Conservation (phyloP, 2,888 invertebrate species). For the Cheiracanthium punctorium region DNA sequence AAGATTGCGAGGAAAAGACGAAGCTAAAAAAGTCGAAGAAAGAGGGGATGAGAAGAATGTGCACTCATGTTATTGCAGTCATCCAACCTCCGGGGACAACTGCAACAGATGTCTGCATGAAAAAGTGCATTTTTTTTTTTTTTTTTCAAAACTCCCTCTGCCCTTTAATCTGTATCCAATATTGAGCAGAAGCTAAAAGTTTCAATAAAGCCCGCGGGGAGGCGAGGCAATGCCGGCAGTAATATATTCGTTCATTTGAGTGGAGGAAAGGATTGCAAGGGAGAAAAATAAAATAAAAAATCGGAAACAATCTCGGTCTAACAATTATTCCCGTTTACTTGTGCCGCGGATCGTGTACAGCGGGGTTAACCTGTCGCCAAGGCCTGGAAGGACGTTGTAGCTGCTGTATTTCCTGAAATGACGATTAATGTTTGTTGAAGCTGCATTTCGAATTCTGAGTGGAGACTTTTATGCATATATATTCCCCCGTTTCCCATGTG, state of each 20-base stretch:
- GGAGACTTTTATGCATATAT: conserved; percentile 20
- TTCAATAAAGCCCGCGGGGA: conserved; percentile 45
- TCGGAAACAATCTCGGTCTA: conserved; percentile 61
- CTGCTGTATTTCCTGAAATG: conserved; percentile 30
- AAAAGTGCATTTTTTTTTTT: conserved; percentile 26
- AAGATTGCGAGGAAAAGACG: conserved; percentile 20
- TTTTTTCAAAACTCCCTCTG: conserved; percentile 9
- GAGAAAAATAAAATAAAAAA: not conserved
- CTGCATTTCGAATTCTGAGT: conserved; percentile 44
- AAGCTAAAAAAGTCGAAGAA: conserved; percentile 1
- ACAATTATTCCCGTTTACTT: conserved; percentile 64
- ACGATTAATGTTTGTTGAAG: conserved; percentile 68
- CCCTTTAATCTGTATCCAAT: conserved; percentile 57
- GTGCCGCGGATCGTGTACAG: conserved; percentile 28
- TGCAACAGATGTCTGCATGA: conserved; percentile 23
- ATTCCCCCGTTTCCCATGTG: conserved; percentile 9
- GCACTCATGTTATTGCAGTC: conserved; percentile 54
- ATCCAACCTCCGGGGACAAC: conserved; percentile 19
- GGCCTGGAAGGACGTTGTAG: not conserved
- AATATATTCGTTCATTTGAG: conserved; percentile 68
- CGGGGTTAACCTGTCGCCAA: conserved; percentile 61
- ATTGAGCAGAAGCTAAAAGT: conserved; percentile 62
- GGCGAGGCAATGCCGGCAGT: conserved; percentile 24
- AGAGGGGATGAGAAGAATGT: conserved; percentile 42
- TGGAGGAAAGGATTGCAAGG: not conserved